Percentiles rank a stretch among this genome's conserved stretches.
Evolutionary conservation across 1,140 invertebrate species (phyloP).

Genomic region (Euura saliciscinereae): DNA sequence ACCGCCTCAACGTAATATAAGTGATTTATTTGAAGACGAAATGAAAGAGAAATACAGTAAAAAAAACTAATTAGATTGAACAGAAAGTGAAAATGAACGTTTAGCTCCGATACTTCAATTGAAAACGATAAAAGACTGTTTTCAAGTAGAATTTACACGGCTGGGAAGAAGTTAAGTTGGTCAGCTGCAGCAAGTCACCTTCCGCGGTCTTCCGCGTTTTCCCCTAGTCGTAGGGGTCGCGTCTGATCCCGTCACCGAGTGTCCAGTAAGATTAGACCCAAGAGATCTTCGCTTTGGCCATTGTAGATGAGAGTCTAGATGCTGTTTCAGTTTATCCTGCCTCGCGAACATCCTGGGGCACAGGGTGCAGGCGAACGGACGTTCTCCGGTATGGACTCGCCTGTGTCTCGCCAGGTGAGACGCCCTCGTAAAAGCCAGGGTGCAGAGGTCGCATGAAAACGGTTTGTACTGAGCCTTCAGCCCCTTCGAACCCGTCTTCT

Average conservation of each 20-base stretch:
- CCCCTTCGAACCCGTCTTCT: conserved; percentile 20
- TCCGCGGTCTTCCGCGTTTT: conserved; percentile 51
- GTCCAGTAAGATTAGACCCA: conserved; percentile 6
- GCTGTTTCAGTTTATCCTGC: conserved; percentile 64
- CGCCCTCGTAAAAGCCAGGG: conserved; percentile 64
- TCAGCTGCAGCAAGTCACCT: conserved; percentile 34
- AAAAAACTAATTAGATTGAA: no score
- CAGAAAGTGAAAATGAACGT: no score
- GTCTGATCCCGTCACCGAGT: conserved; percentile 34
- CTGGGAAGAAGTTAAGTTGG: neutral
- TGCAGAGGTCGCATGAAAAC: conserved; percentile 60
- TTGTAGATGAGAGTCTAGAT: conserved; percentile 59
- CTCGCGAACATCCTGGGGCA: conserved; percentile 72
- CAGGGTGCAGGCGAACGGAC: conserved; percentile 63
- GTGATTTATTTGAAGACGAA: no score
- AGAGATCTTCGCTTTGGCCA: conserved; percentile 44
- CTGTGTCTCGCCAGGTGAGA: conserved; percentile 78
- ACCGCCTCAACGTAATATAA: no score
- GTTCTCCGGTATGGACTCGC: conserved; percentile 66
- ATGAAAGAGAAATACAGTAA: no score
- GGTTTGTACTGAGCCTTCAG: conserved; percentile 51
- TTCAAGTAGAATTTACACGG: conserved; percentile 18
- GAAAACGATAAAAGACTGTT: conserved; percentile 12
- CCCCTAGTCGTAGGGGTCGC: conserved; percentile 39
- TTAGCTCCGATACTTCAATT: no score